These are phyloP conservation scores for Tipula helvola DNA, from an alignment of 2,888 invertebrate genomes.

Conservation along the genomic window DNA sequence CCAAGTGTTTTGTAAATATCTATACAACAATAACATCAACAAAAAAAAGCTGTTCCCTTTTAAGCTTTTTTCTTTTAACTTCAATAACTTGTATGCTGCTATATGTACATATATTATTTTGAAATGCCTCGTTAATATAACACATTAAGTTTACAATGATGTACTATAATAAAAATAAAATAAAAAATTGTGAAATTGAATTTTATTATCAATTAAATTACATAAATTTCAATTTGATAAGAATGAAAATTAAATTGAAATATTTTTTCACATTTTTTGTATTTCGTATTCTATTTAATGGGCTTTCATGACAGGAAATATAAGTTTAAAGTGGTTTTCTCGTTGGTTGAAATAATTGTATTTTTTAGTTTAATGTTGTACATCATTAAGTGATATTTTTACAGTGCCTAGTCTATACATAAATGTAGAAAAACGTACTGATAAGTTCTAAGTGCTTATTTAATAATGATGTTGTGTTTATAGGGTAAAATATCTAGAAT, in stretches of 20 bases:
- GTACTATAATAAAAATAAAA: neutral
- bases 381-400: neutral
- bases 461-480: neutral
- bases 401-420: neutral
- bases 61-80: neutral
- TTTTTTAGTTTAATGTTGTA: neutral
- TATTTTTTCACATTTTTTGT: neutral
- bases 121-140: neutral
- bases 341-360: neutral
- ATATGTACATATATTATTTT: neutral
- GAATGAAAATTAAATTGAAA: neutral
- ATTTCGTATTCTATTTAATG: neutral
- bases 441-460: neutral
- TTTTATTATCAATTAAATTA: constrained; percentile 4
- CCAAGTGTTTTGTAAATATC: neutral
- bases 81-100: neutral
- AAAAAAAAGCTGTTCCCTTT: neutral
- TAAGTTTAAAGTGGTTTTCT: neutral
- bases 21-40: neutral
- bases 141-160: neutral
- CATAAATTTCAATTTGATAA: neutral
- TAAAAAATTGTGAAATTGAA: neutral
- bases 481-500: neutral
- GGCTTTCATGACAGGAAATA: neutral
- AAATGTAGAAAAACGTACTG: neutral